These are phyloP conservation scores for Pogonognathellus flavescens DNA, from an alignment of 1,140 invertebrate genomes.

Conservation along the genomic window DNA sequence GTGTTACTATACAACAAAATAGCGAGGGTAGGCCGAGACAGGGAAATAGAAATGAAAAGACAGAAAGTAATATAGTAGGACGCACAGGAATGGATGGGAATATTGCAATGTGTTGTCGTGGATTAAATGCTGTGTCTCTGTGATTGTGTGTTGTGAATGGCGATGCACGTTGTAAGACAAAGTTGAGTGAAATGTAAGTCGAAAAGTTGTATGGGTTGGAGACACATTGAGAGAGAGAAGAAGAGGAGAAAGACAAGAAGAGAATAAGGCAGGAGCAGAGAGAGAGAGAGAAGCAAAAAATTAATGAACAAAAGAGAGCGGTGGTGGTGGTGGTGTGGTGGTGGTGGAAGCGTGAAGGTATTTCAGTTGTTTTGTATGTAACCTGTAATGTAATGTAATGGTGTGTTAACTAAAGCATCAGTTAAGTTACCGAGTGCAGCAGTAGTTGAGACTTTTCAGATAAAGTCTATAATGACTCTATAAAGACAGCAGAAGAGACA, in stretches of 20 bases:
- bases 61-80: not conserved
- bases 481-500: not conserved
- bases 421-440: not conserved
- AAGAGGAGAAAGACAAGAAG: slow-evolving; percentile 7
- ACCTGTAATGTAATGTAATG: slow-evolving; percentile 49
- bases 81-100: not conserved
- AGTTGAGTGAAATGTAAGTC: slow-evolving; percentile 27
- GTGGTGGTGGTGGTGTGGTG: slow-evolving; percentile 9
- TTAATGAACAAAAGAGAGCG: slow-evolving; percentile 57
- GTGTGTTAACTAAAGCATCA: slow-evolving; percentile 50
- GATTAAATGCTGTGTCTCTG: slow-evolving; percentile 18
- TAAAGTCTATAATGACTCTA: not conserved
- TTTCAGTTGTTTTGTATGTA: slow-evolving; percentile 52
- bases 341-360: slow-evolving; percentile 57
- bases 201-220: not conserved
- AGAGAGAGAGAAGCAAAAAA: slow-evolving; percentile 51
- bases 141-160: slow-evolving; percentile 6
- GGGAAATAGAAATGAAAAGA: not conserved
- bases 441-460: not conserved
- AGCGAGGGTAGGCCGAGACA: not conserved
- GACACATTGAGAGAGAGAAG: slow-evolving; percentile 3
- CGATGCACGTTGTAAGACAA: not conserved
- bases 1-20: no score
- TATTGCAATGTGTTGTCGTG: slow-evolving; percentile 18
- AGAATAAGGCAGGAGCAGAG: not conserved